phyloP scores from a whole-genome alignment of 1,140 invertebrate species.

The Colletes latitarsis region DNA sequence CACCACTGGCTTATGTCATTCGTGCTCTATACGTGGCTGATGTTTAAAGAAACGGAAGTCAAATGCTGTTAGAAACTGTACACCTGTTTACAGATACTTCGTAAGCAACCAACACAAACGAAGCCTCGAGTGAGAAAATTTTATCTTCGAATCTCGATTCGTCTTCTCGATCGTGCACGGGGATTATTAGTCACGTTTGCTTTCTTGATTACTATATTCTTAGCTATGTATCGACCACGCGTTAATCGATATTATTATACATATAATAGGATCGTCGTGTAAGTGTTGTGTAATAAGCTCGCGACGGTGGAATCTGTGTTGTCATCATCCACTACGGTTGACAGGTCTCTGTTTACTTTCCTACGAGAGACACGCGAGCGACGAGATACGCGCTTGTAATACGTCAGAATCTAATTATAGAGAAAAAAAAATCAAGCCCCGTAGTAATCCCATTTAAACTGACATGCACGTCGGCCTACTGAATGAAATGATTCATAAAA shows the following conservation, averaged over 20 bases:
- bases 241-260: neutral
- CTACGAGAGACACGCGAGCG: no score
- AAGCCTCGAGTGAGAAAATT: no score
- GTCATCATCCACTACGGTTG: neutral
- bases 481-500: conserved; percentile 8
- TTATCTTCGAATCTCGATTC: no score
- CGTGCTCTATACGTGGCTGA: no score
- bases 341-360: conserved; percentile 15
- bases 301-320: neutral
- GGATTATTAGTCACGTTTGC: neutral
- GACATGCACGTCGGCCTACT: neutral
- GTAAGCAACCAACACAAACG: no score
- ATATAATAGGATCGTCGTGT: neutral
- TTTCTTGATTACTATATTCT: no score
- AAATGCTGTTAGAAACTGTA: no score
- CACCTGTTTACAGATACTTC: no score
- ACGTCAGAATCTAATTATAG: conserved; percentile 1
- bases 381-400: neutral
- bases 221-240: neutral
- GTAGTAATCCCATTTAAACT: neutral
- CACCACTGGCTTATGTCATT: no score
- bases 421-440: neutral
- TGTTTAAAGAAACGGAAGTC: no score
- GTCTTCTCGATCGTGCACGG: no score
- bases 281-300: neutral